phyloP scores from a whole-genome alignment of 2,888 invertebrate species.

The Amblyteles armatorius region DNA sequence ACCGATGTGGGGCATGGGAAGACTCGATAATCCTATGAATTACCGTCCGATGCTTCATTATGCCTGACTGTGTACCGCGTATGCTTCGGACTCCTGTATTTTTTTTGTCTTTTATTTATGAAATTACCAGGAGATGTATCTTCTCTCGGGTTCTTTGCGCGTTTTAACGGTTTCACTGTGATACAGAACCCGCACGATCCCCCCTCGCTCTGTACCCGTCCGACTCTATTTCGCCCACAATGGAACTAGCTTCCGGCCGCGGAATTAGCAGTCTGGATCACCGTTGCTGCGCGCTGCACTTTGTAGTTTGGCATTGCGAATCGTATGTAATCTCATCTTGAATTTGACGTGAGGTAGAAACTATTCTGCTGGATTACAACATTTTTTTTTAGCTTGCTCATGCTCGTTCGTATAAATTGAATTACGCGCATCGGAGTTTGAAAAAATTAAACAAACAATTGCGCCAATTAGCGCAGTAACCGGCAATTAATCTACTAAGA shows the following conservation, averaged over 20 bases:
- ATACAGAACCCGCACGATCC: constrained; percentile 8
- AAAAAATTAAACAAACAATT: background rate
- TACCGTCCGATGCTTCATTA: constrained; percentile 81
- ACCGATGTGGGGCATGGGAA: constrained; percentile 84
- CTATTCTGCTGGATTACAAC: background rate
- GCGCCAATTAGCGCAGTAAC: background rate
- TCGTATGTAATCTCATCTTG: constrained; percentile 15
- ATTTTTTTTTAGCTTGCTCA: background rate
- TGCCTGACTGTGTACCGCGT: constrained; percentile 59
- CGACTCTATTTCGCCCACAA: constrained; percentile 53
- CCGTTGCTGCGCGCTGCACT: constrained; percentile 47
- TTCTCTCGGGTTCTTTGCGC: constrained; percentile 73
- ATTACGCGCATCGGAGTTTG: background rate
- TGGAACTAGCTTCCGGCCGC: constrained; percentile 71
- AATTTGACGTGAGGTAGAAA: background rate
- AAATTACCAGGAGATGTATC: constrained; percentile 81
- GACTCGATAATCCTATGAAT: constrained; percentile 84
- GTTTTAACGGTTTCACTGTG: constrained; percentile 74
- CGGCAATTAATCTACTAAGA: background rate
- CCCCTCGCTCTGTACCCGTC: constrained; percentile 9
- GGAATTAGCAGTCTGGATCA: constrained; percentile 75
- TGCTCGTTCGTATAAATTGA: background rate
- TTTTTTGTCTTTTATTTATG: constrained; percentile 74
- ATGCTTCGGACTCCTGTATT: constrained; percentile 72
- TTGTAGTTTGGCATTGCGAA: constrained; percentile 38